phyloP scores from a whole-genome alignment of 2,113 vertebrate genomes.

The Laticauda laticaudata region DNA sequence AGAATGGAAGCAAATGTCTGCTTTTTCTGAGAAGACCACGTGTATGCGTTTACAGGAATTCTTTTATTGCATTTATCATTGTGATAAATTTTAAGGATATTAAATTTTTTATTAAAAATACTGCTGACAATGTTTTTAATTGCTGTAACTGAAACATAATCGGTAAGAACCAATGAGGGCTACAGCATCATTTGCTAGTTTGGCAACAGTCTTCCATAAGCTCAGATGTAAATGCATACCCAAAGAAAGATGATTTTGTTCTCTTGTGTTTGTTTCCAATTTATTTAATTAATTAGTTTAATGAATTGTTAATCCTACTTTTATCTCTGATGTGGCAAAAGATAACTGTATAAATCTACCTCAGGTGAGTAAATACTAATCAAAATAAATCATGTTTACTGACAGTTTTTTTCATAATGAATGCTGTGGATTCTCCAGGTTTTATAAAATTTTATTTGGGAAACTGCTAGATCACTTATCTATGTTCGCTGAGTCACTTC shows the following conservation, averaged over 20 bases:
- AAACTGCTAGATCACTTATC: conserved; percentile 8
- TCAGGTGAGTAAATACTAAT: background rate
- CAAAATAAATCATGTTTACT: rapidly evolving
- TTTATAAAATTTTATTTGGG: background rate
- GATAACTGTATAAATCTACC: background rate
- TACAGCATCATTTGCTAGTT: background rate
- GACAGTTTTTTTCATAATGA: conserved; percentile 2
- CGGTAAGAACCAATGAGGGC: background rate
- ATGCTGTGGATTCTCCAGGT: conserved; percentile 12
- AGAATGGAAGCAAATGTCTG: background rate
- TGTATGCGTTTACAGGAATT: background rate
- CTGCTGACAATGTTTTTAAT: background rate
- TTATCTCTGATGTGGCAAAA: background rate
- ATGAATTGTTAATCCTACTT: background rate
- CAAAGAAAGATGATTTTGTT: background rate
- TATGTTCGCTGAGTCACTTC: background rate
- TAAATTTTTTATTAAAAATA: background rate
- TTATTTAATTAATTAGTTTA: background rate
- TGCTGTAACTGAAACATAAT: background rate
- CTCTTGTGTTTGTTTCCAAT: background rate
- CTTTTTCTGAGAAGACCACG: background rate
- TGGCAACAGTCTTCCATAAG: background rate
- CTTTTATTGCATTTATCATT: background rate
- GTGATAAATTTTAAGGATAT: background rate
- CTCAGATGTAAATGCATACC: background rate